Percentiles rank a stretch among this genome's conserved stretches.
phyloP scores from a whole-genome alignment of 2,888 invertebrate genomes.

The Toxonevra muliebris region DNA sequence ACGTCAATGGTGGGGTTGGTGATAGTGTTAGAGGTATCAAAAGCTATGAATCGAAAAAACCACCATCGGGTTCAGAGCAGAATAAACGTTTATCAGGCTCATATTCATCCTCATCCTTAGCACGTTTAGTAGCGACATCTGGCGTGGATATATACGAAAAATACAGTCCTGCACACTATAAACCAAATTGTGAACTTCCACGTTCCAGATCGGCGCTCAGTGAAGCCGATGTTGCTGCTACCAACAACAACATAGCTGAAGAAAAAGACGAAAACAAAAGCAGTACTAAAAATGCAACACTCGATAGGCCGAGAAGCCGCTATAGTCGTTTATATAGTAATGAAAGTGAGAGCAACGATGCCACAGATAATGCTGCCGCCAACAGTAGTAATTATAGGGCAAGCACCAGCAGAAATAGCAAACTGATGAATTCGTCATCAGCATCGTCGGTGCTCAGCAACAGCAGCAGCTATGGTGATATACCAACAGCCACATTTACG shows the following conservation, averaged over 20 bases:
- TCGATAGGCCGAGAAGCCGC: conserved; percentile 52
- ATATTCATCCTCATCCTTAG: conserved; percentile 66
- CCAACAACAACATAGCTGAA: conserved; percentile 28
- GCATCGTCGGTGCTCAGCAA: conserved; percentile 40
- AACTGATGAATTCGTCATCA: conserved; percentile 36
- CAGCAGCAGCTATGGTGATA: conserved; percentile 53
- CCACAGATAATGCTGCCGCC: conserved; percentile 23
- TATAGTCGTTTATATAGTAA: conserved; percentile 54
- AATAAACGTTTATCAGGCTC: conserved; percentile 58
- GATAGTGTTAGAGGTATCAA: conserved; percentile 30
- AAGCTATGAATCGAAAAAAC: conserved; percentile 42
- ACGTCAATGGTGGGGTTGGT: conserved; percentile 42
- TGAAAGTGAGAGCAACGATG: conserved; percentile 42
- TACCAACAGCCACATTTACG: conserved; percentile 58
- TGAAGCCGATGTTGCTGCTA: conserved; percentile 37
- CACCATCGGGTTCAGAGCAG: conserved; percentile 44
- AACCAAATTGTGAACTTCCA: conserved; percentile 69
- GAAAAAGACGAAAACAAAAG: conserved; percentile 18
- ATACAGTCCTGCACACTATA: conserved; percentile 80
- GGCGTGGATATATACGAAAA: conserved; percentile 77
- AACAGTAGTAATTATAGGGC: conserved; percentile 30
- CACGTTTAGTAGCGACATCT: conserved; percentile 69
- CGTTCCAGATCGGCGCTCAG: conserved; percentile 64
- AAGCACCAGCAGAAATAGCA: conserved; percentile 14
- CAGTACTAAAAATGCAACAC: conserved; percentile 41